Base-by-base conservation (phyloP, 2,888 invertebrate genomes). In the Drymonia ruficornis region DNA sequence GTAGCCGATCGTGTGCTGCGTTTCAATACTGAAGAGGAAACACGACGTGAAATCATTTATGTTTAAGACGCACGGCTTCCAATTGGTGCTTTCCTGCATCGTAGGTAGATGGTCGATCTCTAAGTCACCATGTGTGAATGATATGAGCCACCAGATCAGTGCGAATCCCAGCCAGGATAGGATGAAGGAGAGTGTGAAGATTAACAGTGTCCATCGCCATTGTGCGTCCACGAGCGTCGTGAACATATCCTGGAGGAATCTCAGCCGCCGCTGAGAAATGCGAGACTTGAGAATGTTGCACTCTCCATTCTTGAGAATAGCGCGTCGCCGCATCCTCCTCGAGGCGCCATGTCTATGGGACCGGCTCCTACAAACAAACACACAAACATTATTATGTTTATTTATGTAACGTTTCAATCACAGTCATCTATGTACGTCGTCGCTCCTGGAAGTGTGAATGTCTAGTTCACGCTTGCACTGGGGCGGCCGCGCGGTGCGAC, bases 291-390 rank as follows among this genome's bases (percentile, higher is more conserved):
- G 95, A 57, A 99, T 97, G 89, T 99, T 99, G 91, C 98, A 98
- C 80, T 98, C 98, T 48, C 99, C 99, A 93, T 98, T 99, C 89
- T 99, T 99, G 80, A 97, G 95, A 52, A 99, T 96, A 0, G 98
- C 97, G 29, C 99, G 94, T 61, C 96, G 93, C 44, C 97, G 95
- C 51, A 96, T 94, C 78, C 96, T 95, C 49, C 96, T 93, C 71
- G 94, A 93, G 63, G 93, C 94, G 15, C 95, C 95, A 54, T 95
- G 94, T 66, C 96, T 93, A 78, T 95, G 95, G 70, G 93, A 94
- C 70, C 96, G 94, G 81, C 94, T 95, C 93, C 96, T 96, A 91
- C 57, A 91, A 93, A 80, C 71, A 87, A 85, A 81, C 49, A 77
- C 61, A 65, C 66, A 72, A 64, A 74, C 52, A 56, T 65, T 46